Percentiles rank a stretch among this genome's conserved stretches.
Evolutionary conservation across 2,888 invertebrate genomes (phyloP).

Genomic region (Creontiades dilutus): DNA sequence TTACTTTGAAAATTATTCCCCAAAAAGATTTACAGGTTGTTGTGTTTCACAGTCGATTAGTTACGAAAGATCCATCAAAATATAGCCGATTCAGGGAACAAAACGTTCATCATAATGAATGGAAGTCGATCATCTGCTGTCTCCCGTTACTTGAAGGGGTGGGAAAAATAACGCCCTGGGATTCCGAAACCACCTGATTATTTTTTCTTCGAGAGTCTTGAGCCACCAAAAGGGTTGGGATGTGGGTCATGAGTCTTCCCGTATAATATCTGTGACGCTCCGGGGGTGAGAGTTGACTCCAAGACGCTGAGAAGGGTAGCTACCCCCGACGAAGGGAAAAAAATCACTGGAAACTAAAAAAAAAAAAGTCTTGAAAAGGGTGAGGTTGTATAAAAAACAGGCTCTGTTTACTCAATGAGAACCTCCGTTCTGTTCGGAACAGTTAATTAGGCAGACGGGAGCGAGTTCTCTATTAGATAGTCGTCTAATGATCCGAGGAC

Average conservation of each 20-base stretch:
- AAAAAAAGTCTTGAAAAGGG: conserved; percentile 29
- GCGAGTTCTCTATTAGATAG: conserved; percentile 35
- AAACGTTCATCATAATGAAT: too few species aligned
- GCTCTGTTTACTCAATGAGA: conserved; percentile 59
- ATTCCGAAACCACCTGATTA: background rate
- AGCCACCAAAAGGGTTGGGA: background rate
- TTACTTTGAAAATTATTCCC: too few species aligned
- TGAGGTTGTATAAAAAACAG: background rate
- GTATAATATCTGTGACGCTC: conserved; percentile 48
- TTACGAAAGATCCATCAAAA: too few species aligned
- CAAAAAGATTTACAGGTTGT: too few species aligned
- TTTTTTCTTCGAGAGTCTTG: background rate
- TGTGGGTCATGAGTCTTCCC: conserved; percentile 44
- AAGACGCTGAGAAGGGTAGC: conserved; percentile 12
- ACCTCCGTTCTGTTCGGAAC: conserved; percentile 29
- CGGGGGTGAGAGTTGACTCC: background rate
- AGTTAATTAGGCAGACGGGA: conserved; percentile 48
- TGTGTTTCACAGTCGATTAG: too few species aligned
- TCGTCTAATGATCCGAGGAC: conserved; percentile 47
- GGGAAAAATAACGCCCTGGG: background rate
- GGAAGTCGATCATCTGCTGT: background rate
- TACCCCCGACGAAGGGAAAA: background rate
- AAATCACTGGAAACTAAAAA: conserved; percentile 6
- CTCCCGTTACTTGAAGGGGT: background rate
- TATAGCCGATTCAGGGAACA: too few species aligned